Evolutionary conservation across 2,113 vertebrate species (phyloP), one percentile per base, ranked within the genome.

Genomic region (Poeciliopsis occidentalis): DNA sequence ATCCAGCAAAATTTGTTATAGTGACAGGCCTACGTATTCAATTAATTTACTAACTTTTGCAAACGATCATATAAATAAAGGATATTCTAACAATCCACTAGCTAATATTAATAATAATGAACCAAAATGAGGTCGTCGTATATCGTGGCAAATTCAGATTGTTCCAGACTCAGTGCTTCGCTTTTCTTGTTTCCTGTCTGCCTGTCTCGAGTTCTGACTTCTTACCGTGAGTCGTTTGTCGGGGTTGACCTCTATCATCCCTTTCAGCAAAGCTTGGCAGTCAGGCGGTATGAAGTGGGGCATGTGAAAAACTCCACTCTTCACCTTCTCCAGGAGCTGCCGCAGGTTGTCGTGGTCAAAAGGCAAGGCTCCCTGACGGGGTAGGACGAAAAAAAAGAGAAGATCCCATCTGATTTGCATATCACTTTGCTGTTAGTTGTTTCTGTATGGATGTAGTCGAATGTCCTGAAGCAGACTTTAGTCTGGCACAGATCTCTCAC

Each of bases 271-370:
- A 70, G 94, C 94, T 85, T 97, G 96, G 88, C 96, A 97, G 87
- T 97, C 96, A 0, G 96, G 96, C 10, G 96, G 96, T 77, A 97
- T 97, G 88, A 97, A 97, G 91, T 97, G 96, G 1, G 96, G 96
- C 96, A 97, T 97, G 89, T 97, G 96, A 89, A 97, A 97, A 31
- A 96, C 95, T 0, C 96, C 96, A 0, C 96, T 95, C 88, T 97
- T 97, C 90, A 97, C 96, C 88, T 97, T 97, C 92, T 97, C 96
- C 78, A 97, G 93, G 73, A 97, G 93, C 93, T 97, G 96, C 30
- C 96, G 94, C 69, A 97, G 94, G 94, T 97, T 97, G 89, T 97
- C 96, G 1, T 97, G 96, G 24, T 97, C 96, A 12, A 97, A 97
- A 47, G 96, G 96, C 87, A 97, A 93, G 0, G 96, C 96, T 62